Conservation (phyloP, 2,888 invertebrate genomes). For the Acleris laterana region DNA sequence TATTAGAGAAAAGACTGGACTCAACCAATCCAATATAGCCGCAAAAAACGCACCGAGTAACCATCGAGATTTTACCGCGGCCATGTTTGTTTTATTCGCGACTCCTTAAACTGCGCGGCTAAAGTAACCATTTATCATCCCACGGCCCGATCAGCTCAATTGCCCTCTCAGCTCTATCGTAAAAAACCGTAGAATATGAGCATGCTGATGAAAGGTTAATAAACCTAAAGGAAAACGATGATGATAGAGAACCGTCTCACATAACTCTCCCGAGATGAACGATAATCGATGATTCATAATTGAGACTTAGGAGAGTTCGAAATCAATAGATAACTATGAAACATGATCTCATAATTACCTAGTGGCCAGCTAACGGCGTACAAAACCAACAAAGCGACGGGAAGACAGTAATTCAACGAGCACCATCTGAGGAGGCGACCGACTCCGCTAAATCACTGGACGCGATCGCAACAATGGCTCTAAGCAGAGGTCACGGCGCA, state of each 20-base stretch:
- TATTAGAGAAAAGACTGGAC: neutral
- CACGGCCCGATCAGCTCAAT: conserved; percentile 25
- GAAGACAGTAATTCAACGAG: conserved; percentile 74
- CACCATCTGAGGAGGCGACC: conserved; percentile 74
- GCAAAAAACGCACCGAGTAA: neutral
- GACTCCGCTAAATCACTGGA: conserved; percentile 74
- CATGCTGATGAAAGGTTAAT: conserved; percentile 56
- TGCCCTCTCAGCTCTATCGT: conserved; percentile 7
- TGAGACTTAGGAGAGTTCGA: conserved; percentile 75
- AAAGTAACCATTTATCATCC: conserved; percentile 32
- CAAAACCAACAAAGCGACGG: conserved; percentile 74
- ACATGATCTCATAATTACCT: conserved; percentile 79
- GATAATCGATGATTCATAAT: conserved; percentile 77
- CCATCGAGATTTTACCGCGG: conserved; percentile 5
- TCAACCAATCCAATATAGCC: neutral
- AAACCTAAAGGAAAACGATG: conserved; percentile 62
- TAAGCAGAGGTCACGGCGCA: conserved; percentile 77
- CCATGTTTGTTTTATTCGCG: conserved; percentile 33
- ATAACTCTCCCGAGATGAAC: conserved; percentile 65
- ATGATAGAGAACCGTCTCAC: conserved; percentile 67
- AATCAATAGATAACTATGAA: conserved; percentile 78
- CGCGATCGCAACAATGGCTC: conserved; percentile 77
- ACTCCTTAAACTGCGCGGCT: conserved; percentile 23
- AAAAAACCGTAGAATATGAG: conserved; percentile 38
- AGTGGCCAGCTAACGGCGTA: conserved; percentile 64